Base-by-base conservation (phyloP, 2,888 invertebrate genomes). In the Agrochola circellaris region DNA sequence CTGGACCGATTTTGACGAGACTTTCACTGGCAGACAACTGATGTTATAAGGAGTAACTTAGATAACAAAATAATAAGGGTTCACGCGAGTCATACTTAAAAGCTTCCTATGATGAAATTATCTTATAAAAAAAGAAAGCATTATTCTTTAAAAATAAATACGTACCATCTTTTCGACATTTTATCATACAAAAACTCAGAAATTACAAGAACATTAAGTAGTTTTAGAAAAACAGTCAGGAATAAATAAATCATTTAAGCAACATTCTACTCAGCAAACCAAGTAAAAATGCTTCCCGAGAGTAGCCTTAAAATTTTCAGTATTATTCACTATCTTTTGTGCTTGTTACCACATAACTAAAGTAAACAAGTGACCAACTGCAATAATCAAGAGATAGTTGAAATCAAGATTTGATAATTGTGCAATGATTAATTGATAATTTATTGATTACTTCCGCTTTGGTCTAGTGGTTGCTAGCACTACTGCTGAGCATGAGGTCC, bases 321-420 rank as follows among this genome's bases (percentile, higher is more conserved):
- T 6, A 17, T 2, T 20, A 65, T 26, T 26, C 42, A 65, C 9
- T 11, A 17, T 17, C 42, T 1, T 1, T 0, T 65, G 1, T 26
- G 42, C n/a, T 1, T 26, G 17, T 42, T 11, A 26, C 9, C n/a
- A 42, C 65, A 69, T 11, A 9, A 77, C 2, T 38, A 42, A 62
- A 56, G 42, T 26, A 68, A 56, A 48, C 30, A 48, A 54, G n/a
- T 30, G 38, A 69, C 38, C n/a, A 20, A 56, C 3, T 26, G n/a
- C 13, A 42, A 20, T 2, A 42, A 62, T 56, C 54, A 69, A 64
- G 68, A 68, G 13, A 4, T 30, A 15, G 42, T 30, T 62, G 1
- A 69, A 64, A 69, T 77, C 62, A 77, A 68, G 45, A 68, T 48
- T 56, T 56, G 54, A 77, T 67, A 9, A 42, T 42, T 11, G 13